Evolutionary conservation across 2,113 vertebrate genomes (phyloP).

Genomic region (Lota lota): DNA sequence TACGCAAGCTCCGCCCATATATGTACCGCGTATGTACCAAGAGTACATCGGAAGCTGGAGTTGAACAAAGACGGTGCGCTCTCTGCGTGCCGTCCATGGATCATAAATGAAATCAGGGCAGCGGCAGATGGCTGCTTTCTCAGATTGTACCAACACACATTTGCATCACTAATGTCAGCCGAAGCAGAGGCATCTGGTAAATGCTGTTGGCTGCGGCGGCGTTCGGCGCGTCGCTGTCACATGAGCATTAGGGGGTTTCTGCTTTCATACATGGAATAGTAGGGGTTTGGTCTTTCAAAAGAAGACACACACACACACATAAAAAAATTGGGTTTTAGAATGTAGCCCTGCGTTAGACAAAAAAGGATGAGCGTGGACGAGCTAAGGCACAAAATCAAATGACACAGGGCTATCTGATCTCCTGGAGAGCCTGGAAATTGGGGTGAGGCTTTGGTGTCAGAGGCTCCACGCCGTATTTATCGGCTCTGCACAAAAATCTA

Average conservation of each 20-base stretch:
- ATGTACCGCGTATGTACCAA: conserved; percentile 29
- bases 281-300: conserved; percentile 16
- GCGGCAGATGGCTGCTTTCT: conserved; percentile 34
- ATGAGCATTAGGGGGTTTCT: too few relatives aligned
- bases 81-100: too few relatives aligned
- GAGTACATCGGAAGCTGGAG: conserved; percentile 44
- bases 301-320: neutral
- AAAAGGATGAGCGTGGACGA: conserved; percentile 67
- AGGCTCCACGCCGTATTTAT: conserved; percentile 71
- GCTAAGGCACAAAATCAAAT: conserved; percentile 74
- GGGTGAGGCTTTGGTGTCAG: conserved; percentile 70
- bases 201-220: conserved; percentile 27
- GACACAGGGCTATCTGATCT: conserved; percentile 71
- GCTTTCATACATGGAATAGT: too few relatives aligned
- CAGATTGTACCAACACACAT: conserved; percentile 17
- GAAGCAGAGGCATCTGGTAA: conserved; percentile 38
- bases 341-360: conserved; percentile 67
- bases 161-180: conserved; percentile 42
- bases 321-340: conserved; percentile 56
- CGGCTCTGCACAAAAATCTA: conserved; percentile 56
- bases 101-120: conserved; percentile 14
- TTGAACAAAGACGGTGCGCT: conserved; percentile 11
- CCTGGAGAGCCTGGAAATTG: conserved; percentile 73
- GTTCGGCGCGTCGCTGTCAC: conserved; percentile 19
- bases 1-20: neutral